These are phyloP conservation scores for Pantala flavescens DNA, from an alignment of 1,140 invertebrate species.

Conservation along the genomic window DNA sequence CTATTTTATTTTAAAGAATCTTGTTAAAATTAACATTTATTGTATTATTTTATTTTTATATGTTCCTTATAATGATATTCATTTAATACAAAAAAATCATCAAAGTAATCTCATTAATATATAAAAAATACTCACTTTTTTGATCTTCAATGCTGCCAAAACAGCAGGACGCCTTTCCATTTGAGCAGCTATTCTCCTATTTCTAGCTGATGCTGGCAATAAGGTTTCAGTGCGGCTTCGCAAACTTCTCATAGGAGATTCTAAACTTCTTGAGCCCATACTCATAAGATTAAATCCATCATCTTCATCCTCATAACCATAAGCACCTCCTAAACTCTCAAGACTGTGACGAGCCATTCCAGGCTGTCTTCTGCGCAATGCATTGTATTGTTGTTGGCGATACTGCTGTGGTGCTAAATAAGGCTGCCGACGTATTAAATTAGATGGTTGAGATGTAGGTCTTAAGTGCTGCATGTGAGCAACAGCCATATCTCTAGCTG, in stretches of 20 bases:
- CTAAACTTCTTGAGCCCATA: not conserved
- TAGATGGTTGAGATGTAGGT: not conserved
- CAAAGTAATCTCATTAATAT: not conserved
- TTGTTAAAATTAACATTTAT: no score
- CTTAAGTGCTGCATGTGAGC: not conserved
- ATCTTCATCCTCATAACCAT: not conserved
- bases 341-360: not conserved
- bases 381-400: not conserved
- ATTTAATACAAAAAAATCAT: not conserved
- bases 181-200: constrained; percentile 39
- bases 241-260: not conserved
- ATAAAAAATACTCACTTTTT: constrained; percentile 27
- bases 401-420: not conserved
- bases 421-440: not conserved
- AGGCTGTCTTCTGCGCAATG: not conserved
- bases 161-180: constrained; percentile 41
- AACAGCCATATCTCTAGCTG: not conserved
- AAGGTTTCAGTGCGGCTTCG: constrained; percentile 21
- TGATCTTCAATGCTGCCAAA: constrained; percentile 35
- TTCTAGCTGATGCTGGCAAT: constrained; percentile 31
- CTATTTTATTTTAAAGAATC: no score
- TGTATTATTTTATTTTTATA: no score
- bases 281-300: not conserved
- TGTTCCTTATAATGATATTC: not conserved
- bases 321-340: not conserved